These are phyloP conservation scores for Watersipora subatra DNA, from an alignment of 1,140 invertebrate genomes.

Conservation along the genomic window DNA sequence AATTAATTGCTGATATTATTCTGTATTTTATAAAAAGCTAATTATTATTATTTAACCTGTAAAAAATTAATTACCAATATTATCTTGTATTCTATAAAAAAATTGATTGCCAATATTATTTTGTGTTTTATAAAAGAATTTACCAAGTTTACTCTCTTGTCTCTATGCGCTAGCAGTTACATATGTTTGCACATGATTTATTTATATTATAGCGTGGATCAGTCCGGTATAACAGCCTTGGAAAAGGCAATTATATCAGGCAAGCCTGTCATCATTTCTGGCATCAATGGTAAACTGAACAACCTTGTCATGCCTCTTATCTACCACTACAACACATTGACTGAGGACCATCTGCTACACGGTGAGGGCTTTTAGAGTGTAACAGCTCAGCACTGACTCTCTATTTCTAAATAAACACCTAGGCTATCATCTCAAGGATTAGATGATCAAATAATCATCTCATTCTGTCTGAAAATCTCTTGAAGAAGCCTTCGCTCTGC, in stretches of 20 bases:
- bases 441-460: too few species aligned
- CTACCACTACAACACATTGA: conserved; percentile 27
- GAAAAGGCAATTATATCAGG: conserved; percentile 32
- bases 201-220: conserved; percentile 18
- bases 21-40: neutral
- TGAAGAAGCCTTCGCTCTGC: too few species aligned
- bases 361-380: too few species aligned
- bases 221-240: conserved; percentile 24
- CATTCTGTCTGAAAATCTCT: too few species aligned
- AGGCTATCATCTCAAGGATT: too few species aligned
- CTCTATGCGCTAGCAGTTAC: neutral
- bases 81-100: neutral
- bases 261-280: conserved; percentile 25
- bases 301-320: conserved; percentile 30
- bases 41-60: neutral
- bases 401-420: too few species aligned
- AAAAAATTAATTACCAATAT: neutral
- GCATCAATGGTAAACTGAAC: conserved; percentile 29
- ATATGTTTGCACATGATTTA: neutral
- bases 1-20: too few species aligned
- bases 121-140: too few species aligned
- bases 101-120: too few species aligned
- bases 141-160: too few species aligned
- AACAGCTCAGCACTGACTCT: too few species aligned
- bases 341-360: conserved; percentile 22